A percentile compares a stretch with the other conserved stretches of the same genome.
Conservation (phyloP, 2,113 vertebrate genomes). For the Cavia porcellus region DNA sequence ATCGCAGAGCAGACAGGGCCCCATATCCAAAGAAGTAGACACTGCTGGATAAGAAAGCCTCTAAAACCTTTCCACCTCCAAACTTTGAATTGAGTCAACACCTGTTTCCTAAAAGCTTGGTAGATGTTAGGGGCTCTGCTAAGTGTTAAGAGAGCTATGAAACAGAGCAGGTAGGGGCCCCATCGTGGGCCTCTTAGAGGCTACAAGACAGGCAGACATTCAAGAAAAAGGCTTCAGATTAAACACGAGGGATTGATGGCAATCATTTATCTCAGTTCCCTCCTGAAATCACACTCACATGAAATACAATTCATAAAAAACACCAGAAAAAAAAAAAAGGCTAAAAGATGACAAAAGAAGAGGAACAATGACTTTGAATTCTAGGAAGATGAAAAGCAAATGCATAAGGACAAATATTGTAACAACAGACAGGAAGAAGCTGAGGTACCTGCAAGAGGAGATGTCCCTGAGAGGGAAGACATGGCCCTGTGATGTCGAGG, state of each 20-base stretch:
- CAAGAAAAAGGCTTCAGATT: neutral
- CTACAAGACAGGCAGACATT: neutral
- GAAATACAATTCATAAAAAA: neutral
- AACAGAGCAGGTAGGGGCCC: neutral
- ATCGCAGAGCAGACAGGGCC: neutral
- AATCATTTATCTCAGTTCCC: neutral
- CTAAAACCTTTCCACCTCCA: neutral
- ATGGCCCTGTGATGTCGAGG: rapidly evolving
- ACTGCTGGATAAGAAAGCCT: neutral
- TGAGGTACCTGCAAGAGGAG: neutral
- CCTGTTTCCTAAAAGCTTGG: slow-evolving; percentile 7
- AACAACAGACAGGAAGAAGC: neutral
- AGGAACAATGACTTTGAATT: neutral
- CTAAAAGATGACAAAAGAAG: neutral
- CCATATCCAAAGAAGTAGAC: neutral
- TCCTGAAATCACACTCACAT: neutral
- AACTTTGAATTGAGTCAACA: neutral
- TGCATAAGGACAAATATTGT: neutral
- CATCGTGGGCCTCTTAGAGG: neutral
- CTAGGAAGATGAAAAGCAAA: neutral
- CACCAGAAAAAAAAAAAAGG: neutral
- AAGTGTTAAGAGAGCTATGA: neutral
- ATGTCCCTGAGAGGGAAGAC: neutral
- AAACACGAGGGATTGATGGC: neutral
- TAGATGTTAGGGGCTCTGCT: neutral